A percentile compares a stretch with the other conserved stretches of the same genome.
These are phyloP conservation scores for Stegophylla sp. DNA, from an alignment of 2,888 invertebrate species.

Conservation along the genomic window DNA sequence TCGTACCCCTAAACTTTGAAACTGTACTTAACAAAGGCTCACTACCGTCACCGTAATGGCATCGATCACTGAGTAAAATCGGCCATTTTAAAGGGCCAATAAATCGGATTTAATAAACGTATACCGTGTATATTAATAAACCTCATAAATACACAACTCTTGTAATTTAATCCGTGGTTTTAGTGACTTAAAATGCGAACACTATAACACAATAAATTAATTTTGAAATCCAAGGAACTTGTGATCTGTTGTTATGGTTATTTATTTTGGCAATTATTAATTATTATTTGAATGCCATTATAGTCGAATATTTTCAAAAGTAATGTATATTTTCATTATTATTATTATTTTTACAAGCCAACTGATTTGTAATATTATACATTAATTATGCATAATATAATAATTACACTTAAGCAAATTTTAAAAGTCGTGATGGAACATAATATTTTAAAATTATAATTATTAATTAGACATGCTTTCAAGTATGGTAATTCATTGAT, in stretches of 20 bases:
- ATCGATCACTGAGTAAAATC: not conserved
- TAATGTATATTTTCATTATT: too few species aligned
- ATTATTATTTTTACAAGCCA: too few species aligned
- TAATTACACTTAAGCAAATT: not conserved
- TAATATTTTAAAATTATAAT: too few species aligned
- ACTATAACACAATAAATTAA: not conserved
- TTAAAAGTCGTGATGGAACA: too few species aligned
- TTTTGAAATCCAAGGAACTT: too few species aligned
- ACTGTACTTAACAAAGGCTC: not conserved
- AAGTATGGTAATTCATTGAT: too few species aligned
- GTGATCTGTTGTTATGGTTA: too few species aligned
- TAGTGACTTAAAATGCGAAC: not conserved
- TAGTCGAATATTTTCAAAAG: too few species aligned
- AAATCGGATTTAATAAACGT: constrained; percentile 32
- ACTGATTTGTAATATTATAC: not conserved
- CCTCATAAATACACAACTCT: not conserved
- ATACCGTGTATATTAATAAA: not conserved
- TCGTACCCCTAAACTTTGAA: not conserved
- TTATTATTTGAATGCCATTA: too few species aligned
- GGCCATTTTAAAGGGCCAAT: not conserved
- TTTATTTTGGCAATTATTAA: too few species aligned
- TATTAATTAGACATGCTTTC: too few species aligned
- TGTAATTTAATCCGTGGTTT: not conserved
- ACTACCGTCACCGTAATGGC: not conserved
- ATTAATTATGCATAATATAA: not conserved